Evolutionary conservation across 2,888 invertebrate genomes (phyloP), one percentile per base, ranked within the genome.

Genomic region (Nomada hirtipes): DNA sequence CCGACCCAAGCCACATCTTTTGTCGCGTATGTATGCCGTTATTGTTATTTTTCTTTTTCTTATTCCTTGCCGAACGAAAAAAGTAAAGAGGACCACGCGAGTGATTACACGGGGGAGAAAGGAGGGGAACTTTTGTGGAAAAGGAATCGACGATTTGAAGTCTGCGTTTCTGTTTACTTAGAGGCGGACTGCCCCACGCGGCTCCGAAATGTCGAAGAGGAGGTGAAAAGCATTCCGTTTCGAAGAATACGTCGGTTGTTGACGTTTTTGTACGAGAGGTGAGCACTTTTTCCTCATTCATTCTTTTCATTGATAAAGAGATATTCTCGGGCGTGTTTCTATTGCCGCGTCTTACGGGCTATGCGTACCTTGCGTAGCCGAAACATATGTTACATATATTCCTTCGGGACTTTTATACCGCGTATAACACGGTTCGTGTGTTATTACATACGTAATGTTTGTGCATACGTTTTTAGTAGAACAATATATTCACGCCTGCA

Each of bases 121-220:
- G 52, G 59, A 67, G 61, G 77, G 52, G 68, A 60, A 23, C 23
- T 65, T 11, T n/a, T 57, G 85, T 69, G 83, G 70, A 75, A 71
- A 36, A 15, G 73, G 84, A 75, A 76, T 75, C 85, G 87, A 61
- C 85, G 60, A 85, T 84, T 75, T 77, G 87, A 83, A 87, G 85
- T 87, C 75, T 86, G 87, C 87, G 86, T 85, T 86, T 86, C 85
- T 86, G 87, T 86, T 86, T 86, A 87, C 87, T 65, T 81, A 78
- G 79, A 76, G 74, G 74, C 72, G 79, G 79, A 76, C 79, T 76
- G 79, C 77, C 60, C 79, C 73, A 70, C 72, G 85, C 84, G 67
- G 71, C 72, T 63, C 15, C 53, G 69, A 79, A 79, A 70, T 68
- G 61, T 82, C 85, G 53, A 65, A 42, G 70, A 61, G 59, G 68